Evolutionary conservation across 2,888 invertebrate species (phyloP).

Genomic region (Protonemura montana): DNA sequence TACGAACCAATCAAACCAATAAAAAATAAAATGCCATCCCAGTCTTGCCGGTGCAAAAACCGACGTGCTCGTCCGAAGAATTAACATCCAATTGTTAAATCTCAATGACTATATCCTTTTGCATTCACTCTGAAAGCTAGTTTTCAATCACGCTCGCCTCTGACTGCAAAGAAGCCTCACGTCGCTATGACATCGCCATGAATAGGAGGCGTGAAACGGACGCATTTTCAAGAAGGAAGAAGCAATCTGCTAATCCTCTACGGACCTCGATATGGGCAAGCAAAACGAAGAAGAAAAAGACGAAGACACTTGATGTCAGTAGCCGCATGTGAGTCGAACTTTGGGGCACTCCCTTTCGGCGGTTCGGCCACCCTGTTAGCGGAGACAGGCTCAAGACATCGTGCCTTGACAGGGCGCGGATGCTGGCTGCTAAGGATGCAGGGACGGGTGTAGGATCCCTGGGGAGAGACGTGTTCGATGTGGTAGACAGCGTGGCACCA

Average conservation of each 20-base stretch:
- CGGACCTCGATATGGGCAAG: conserved; percentile 22
- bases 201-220: conserved; percentile 22
- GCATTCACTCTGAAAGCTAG: neutral
- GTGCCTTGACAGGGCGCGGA: neutral
- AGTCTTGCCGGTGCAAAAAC: neutral
- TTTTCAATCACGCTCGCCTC: neutral
- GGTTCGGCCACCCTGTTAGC: neutral
- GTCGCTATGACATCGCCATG: neutral
- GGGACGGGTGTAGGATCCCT: conserved; percentile 25
- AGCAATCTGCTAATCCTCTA: conserved; percentile 29
- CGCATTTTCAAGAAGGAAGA: conserved; percentile 3
- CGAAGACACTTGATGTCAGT: conserved; percentile 30
- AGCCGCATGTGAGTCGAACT: neutral
- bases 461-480: conserved; percentile 23
- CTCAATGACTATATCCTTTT: neutral
- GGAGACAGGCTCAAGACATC: neutral
- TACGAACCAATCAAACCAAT: neutral
- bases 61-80: neutral
- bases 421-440: neutral
- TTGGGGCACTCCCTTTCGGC: conserved; percentile 14
- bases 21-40: neutral
- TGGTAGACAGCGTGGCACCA: conserved; percentile 47
- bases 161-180: neutral
- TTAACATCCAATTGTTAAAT: conserved; percentile 5
- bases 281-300: neutral